A percentile compares a stretch with the other conserved stretches of the same genome.
phyloP scores from a whole-genome alignment of 2,113 vertebrate species.

The Rhizomys pruinosus region DNA sequence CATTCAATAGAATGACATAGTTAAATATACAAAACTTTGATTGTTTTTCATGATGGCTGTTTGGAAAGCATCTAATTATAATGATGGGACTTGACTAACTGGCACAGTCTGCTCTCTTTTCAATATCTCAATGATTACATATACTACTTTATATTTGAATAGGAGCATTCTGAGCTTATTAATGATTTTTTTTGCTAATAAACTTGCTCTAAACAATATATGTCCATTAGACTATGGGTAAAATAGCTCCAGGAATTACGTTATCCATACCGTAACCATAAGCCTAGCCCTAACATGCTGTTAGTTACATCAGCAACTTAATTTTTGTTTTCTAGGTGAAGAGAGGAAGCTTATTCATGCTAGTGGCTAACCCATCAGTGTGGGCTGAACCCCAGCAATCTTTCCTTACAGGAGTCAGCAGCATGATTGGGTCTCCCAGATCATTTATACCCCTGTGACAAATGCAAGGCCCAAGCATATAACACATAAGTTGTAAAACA shows the following conservation, averaged over 20 bases:
- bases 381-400: too few species aligned
- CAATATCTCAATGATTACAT: neutral
- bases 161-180: neutral
- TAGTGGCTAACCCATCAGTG: too few species aligned
- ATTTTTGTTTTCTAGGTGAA: neutral
- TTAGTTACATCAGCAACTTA: neutral
- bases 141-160: neutral
- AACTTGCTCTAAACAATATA: neutral
- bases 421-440: too few species aligned
- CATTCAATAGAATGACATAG: neutral
- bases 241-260: neutral
- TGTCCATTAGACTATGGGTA: neutral
- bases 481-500: too few species aligned
- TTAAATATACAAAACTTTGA: neutral
- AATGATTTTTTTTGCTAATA: slow-evolving; percentile 2
- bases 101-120: neutral
- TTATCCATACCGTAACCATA: neutral
- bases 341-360: too few species aligned
- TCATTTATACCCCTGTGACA: too few species aligned
- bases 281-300: neutral
- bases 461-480: too few species aligned
- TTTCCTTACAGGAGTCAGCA: too few species aligned
- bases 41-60: neutral
- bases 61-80: neutral
- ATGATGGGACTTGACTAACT: neutral